Evolutionary conservation across 2,113 vertebrate species (phyloP).

Genomic region (Leptocoma aspasia): DNA sequence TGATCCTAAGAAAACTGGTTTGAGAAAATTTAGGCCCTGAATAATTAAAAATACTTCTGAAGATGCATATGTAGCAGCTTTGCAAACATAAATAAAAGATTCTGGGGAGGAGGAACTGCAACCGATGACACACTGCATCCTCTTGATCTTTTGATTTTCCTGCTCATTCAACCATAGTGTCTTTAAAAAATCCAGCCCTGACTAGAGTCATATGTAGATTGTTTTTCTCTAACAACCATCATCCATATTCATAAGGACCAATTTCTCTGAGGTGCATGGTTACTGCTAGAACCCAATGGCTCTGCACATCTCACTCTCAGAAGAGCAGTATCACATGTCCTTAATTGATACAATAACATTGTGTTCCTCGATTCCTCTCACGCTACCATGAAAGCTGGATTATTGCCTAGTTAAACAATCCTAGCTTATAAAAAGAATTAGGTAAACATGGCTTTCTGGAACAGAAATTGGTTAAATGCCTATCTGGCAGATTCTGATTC

Average conservation of each 20-base stretch:
- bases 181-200: background rate
- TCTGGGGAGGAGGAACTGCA: background rate
- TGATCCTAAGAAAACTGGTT: background rate
- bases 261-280: background rate
- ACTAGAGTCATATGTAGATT: background rate
- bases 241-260: background rate
- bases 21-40: background rate
- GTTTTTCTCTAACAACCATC: background rate
- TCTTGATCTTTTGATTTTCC: background rate
- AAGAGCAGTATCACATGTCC: background rate
- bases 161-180: background rate
- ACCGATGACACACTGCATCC: background rate
- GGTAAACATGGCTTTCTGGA: background rate
- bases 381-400: background rate
- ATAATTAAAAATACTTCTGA: background rate
- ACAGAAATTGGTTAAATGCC: slow-evolving; percentile 7
- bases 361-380: background rate
- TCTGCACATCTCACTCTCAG: background rate
- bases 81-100: background rate
- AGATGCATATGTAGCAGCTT: background rate
- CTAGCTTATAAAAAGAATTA: slow-evolving; percentile 12
- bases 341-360: background rate
- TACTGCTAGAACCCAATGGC: background rate
- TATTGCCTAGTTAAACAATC: slow-evolving; percentile 21
- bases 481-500: background rate